Base-by-base conservation (phyloP, 2,888 invertebrate species). In the Julus scanicus region DNA sequence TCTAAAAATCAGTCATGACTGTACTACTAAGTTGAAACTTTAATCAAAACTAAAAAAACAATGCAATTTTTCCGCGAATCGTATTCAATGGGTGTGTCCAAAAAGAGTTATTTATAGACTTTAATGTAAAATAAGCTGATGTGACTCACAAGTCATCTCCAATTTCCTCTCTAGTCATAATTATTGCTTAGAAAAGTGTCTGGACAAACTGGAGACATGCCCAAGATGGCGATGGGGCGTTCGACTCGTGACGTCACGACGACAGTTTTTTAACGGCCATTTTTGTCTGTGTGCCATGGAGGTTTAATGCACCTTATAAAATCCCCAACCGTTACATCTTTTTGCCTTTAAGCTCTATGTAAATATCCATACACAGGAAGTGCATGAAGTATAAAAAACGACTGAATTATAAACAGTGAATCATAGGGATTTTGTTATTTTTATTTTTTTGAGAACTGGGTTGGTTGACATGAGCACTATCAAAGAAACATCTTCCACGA, bases 401-500 rank as follows among this genome's bases (percentile, higher is more conserved):
- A 80, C 29, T 15, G 80, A 29, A 80, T 80, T 37, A 80, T 80
- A 80, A 80, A 80, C 15, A 80, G 80, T 80, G 80, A 80, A 37
- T 80, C 80, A 80, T 80, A 29, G 13, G 2, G 44, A 44, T 44
- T 44, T 44, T 5, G 6, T 44, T n/a, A n/a, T n/a, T n/a, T n/a
- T n/a, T n/a, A 11, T 29, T 80, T 13, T 80, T 37, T 80, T 80
- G 37, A 5, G 80, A 80, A 80, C 80, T 80, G 80, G 80, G 80
- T 80, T 80, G 80, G 80, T 80, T 80, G 80, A 80, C 80, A 80
- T 80, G 80, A 80, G 80, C 80, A 80, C 80, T 80, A 80, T 80
- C 80, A 29, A 13, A 71, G 71, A 29, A 20, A 20, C 29, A 29
- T 71, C 29, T 71, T 71, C 29, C 6, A 29, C 37, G 29, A 80